phyloP scores from a whole-genome alignment of 37 sponge, comb jelly and placozoan species.

The Petrosia ficiformis region DNA sequence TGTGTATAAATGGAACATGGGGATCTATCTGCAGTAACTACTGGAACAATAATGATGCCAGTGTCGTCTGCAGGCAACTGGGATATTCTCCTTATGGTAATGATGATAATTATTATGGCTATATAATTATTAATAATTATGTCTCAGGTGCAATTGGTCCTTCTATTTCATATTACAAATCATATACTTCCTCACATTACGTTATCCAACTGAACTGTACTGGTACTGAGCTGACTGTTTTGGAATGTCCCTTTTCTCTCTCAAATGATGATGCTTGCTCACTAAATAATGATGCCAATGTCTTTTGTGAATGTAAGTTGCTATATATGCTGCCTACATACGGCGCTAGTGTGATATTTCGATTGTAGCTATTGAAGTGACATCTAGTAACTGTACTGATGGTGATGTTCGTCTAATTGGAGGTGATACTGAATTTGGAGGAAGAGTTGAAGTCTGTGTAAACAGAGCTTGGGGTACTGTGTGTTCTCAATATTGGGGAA shows the following conservation, averaged over 20 bases:
- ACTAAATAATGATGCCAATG: not conserved
- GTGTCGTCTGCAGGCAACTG: constrained; percentile 15
- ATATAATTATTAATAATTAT: not conserved
- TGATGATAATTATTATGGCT: not conserved
- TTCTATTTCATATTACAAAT: not conserved
- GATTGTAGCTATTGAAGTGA: not conserved
- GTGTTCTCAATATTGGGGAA: not conserved
- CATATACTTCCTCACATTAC: not conserved
- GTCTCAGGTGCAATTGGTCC: not conserved
- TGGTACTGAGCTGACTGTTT: not conserved
- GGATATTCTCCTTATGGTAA: constrained; percentile 21
- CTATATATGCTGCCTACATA: not conserved
- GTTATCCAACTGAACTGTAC: not conserved
- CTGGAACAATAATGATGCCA: constrained; percentile 22
- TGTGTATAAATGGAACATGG: constrained; percentile 18
- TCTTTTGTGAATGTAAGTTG: not conserved
- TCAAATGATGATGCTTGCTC: not conserved
- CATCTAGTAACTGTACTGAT: not conserved
- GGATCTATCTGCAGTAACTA: constrained; percentile 12
- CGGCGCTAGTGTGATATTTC: not conserved
- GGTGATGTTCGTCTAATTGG: not conserved
- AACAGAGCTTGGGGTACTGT: not conserved
- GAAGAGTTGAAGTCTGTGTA: not conserved
- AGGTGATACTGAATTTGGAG: not conserved
- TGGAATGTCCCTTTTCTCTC: not conserved